These are phyloP conservation scores for Daphoenositta chrysoptera DNA, from an alignment of 2,113 vertebrate species.

Conservation along the genomic window DNA sequence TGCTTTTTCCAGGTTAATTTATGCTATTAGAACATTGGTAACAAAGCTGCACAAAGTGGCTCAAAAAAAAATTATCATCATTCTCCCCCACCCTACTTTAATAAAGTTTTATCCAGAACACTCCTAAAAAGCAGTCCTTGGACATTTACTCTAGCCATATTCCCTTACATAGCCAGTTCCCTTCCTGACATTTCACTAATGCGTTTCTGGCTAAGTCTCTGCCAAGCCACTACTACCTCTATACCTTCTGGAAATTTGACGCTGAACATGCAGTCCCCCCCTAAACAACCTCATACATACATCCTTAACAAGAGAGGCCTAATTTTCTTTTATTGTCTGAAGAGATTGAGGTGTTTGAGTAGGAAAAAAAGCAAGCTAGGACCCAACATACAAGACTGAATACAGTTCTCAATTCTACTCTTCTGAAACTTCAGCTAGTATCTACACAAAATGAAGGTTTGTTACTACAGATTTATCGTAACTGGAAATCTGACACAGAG, in stretches of 20 bases:
- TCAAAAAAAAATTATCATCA: neutral
- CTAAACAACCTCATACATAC: neutral
- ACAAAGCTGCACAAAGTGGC: neutral
- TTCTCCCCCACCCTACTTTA: accelerated
- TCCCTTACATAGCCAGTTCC: neutral
- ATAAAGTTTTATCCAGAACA: neutral
- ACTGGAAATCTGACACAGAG: neutral
- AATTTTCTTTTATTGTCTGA: neutral
- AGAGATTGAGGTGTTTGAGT: neutral
- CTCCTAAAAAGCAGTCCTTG: neutral
- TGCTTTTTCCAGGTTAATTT: neutral
- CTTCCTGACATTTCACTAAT: neutral
- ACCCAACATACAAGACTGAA: neutral
- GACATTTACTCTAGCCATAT: neutral
- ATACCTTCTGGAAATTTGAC: neutral
- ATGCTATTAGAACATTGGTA: neutral
- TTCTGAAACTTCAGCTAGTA: neutral
- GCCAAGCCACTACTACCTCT: neutral
- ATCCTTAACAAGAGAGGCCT: neutral
- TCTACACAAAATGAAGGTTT: neutral
- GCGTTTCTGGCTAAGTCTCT: neutral
- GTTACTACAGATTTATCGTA: neutral
- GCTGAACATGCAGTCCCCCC: neutral
- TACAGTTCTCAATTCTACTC: neutral
- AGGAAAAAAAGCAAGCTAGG: neutral